Conservation (phyloP, 2,113 vertebrate species). For the Condylura cristata region DNA sequence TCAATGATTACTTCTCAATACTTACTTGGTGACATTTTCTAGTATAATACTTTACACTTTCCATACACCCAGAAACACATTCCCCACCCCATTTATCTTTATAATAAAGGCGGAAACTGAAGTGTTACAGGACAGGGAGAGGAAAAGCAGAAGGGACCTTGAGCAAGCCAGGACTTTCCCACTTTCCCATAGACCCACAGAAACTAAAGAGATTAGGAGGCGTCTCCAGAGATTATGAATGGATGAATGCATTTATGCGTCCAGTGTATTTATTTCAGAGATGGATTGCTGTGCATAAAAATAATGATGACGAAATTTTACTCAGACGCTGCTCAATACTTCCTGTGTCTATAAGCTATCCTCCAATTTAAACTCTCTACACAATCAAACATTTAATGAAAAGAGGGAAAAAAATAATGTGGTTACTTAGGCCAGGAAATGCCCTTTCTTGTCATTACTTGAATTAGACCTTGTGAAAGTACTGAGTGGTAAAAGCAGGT, state of each 20-base stretch:
- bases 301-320: not conserved
- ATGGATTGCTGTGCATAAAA: not conserved
- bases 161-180: not conserved
- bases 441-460: not conserved
- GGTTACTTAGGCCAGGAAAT: not conserved
- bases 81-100: not conserved
- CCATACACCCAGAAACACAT: not conserved
- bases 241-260: not conserved
- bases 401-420: not conserved
- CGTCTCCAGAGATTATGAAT: not conserved
- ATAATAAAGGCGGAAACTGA: not conserved
- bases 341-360: not conserved
- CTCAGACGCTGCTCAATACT: not conserved
- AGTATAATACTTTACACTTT: not conserved
- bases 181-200: not conserved
- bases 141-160: not conserved
- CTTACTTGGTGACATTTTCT: not conserved
- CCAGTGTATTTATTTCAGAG: not conserved
- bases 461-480: not conserved
- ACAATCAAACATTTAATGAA: not conserved
- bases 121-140: no score
- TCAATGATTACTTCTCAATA: not conserved
- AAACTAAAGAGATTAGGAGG: not conserved
- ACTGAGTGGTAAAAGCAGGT: not conserved
- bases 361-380: not conserved